Conservation (phyloP, 2,113 vertebrate species). For the Suricata suricatta region DNA sequence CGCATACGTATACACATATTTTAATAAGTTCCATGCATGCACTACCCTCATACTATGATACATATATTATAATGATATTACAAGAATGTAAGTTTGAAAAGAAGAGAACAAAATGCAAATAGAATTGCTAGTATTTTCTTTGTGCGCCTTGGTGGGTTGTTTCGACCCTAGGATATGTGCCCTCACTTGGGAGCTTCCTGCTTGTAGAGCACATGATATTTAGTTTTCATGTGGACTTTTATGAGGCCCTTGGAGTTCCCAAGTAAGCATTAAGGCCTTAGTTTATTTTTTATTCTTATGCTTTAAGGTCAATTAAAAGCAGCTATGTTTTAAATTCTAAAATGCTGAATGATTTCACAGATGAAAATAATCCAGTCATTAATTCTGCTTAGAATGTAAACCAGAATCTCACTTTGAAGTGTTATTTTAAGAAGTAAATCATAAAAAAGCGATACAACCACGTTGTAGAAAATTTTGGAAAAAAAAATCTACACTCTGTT, state of each 20-base stretch:
- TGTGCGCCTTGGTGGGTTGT: accelerated
- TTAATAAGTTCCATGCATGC: neutral
- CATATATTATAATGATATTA: no score
- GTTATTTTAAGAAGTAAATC: neutral
- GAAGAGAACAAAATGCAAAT: accelerated
- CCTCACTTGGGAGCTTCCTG: neutral
- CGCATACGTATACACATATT: accelerated
- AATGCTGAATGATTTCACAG: neutral
- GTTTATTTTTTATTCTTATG: neutral
- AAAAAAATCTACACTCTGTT: neutral
- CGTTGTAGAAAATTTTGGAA: neutral
- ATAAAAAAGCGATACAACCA: accelerated
- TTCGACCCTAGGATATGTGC: accelerated
- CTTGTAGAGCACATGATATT: accelerated
- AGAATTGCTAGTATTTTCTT: neutral
- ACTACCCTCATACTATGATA: accelerated
- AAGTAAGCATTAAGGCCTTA: no score
- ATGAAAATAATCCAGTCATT: neutral
- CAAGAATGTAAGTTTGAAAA: neutral
- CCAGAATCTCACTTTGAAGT: neutral
- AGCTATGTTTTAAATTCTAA: neutral
- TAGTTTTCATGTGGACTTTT: neutral
- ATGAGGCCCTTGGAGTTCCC: neutral
- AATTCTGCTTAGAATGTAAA: neutral
- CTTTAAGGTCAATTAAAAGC: neutral